Evolutionary conservation across 2,113 vertebrate species (phyloP).

Genomic region (Semicossyphus pulcher): DNA sequence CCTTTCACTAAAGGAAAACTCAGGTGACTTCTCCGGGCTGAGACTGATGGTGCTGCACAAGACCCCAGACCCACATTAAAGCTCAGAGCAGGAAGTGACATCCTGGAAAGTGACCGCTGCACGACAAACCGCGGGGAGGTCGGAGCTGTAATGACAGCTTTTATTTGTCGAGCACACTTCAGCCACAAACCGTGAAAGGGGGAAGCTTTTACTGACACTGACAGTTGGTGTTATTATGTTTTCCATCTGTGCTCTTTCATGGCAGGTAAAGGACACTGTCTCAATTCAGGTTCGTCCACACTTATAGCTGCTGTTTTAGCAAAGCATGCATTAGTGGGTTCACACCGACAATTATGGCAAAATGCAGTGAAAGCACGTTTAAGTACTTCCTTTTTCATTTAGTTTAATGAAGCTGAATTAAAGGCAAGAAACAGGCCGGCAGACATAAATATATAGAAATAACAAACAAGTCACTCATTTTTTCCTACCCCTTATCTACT

Average conservation of each 20-base stretch:
- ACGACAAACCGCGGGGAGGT: constrained; percentile 11
- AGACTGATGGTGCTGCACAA: constrained; percentile 7
- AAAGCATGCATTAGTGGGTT: neutral
- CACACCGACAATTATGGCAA: neutral
- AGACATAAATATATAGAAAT: no score
- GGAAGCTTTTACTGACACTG: constrained; percentile 32
- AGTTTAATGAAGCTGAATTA: no score
- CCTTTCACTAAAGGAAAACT: constrained; percentile 7
- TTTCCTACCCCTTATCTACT: no score
- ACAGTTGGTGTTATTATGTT: constrained; percentile 38
- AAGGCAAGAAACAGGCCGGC: no score
- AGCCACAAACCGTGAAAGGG: neutral
- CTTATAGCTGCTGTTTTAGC: neutral
- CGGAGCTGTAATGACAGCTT: constrained; percentile 3
- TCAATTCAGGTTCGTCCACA: neutral
- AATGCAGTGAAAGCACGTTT: neutral
- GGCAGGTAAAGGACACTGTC: neutral
- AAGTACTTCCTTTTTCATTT: no score
- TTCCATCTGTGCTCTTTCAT: constrained; percentile 14
- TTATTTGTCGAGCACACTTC: constrained; percentile 1
- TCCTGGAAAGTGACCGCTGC: constrained; percentile 37
- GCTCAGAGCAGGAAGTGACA: constrained; percentile 31
- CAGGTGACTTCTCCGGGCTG: constrained; percentile 6
- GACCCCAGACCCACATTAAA: constrained; percentile 12
- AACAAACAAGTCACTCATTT: no score